Base-by-base conservation (phyloP, 2,113 vertebrate species). In the Megaleporinus macrocephalus region DNA sequence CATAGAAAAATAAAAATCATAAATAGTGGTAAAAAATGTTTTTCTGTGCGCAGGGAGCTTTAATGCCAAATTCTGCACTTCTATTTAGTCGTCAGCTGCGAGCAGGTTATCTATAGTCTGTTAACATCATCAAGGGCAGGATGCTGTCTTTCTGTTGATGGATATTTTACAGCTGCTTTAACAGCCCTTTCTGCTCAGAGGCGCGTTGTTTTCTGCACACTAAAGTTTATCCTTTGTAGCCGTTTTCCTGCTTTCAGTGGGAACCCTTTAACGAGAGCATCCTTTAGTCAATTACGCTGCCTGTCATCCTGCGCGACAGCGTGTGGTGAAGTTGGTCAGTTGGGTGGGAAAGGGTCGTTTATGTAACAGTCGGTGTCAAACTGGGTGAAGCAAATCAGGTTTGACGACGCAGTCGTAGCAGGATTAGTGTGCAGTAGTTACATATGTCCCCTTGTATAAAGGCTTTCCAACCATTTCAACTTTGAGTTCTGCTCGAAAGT, bases 81-180 rank as follows among this genome's bases (percentile, higher is more conserved):
- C 33, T 36, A 3, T 36, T 36, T 36, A 36, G 6, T 36, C 41
- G 10, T 9, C 4, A 10, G 41, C 41, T 9, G 41, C 5, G 41
- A 44, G 41, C 41, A 5, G 5, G 41, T 71, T 79, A 70, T 44
- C 53, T 79, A 14, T 36, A 79, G 66, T 14, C 51, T 49, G 55
- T 59, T 41, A 70, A 59, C n/a, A 15, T 70, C 65, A 78, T 15
- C 7, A 59, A 11, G 0, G 69, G 44, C 33, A 79, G 66, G 77
- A 70, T 71, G 65, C 66, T 11, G 41, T 44, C 41, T 9, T 24
- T 12, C 30, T 20, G 53, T 11, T 61, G 77, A 61, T 26, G 57
- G 65, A 44, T 18, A 71, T 53, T 79, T 79, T 79, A 79, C 77
- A 41, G 53, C 77, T 59, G 53, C 10, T 71, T 71, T 44, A 59